Conservation (phyloP, 2,113 vertebrate species). For the Onychorhynchus coronatus region DNA sequence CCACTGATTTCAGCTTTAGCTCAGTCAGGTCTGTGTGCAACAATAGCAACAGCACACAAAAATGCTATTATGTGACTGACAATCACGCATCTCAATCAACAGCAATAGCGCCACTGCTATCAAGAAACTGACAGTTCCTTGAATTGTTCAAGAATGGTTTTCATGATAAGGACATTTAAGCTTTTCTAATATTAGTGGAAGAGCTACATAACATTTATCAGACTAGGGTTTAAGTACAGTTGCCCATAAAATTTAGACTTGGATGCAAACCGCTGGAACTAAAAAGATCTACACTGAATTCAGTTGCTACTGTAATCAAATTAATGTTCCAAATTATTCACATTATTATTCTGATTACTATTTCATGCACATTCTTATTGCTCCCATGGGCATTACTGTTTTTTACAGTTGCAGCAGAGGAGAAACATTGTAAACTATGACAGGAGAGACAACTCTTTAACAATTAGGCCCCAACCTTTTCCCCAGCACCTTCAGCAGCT, state of each 20-base stretch:
- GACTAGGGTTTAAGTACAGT: neutral
- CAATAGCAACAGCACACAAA: neutral
- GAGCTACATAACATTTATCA: neutral
- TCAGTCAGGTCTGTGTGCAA: neutral
- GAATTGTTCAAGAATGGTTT: neutral
- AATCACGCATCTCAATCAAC: neutral
- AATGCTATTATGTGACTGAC: neutral
- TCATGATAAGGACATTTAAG: neutral
- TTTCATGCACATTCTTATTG: neutral
- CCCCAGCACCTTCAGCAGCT: neutral
- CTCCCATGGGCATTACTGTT: neutral
- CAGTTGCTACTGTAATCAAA: neutral
- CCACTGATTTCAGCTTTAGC: neutral
- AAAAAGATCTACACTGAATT: neutral
- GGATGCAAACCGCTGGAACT: neutral
- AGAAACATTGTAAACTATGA: neutral
- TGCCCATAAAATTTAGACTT: neutral
- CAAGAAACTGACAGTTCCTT: neutral
- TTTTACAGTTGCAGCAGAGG: neutral
- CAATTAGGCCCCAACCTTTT: neutral
- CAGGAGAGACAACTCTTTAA: neutral
- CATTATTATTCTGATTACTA: neutral
- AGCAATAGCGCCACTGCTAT: neutral
- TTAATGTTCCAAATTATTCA: neutral
- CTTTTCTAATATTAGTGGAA: neutral